Conservation (phyloP, 2,888 invertebrate genomes). For the Drosophila villosipedis region DNA sequence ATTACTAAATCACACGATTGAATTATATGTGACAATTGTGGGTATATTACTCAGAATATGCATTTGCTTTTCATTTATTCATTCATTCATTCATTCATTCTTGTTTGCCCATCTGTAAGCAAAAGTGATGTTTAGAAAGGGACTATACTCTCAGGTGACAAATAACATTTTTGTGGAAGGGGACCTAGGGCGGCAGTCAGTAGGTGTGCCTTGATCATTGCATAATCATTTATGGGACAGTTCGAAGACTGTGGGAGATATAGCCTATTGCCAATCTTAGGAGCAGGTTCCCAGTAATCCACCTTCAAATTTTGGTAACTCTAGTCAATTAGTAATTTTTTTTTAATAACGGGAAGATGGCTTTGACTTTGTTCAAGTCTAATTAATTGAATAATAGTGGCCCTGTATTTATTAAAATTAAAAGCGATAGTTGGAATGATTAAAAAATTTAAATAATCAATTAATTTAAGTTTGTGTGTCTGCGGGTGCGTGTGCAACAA, state of each 20-base stretch:
- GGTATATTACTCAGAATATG: background rate
- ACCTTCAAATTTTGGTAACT: background rate
- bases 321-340: no score
- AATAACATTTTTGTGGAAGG: background rate
- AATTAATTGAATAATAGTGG: background rate
- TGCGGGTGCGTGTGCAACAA: no score
- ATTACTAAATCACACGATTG: slow-evolving; percentile 11
- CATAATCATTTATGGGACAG: background rate
- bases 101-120: background rate
- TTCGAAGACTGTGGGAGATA: background rate
- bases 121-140: background rate
- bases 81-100: background rate
- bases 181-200: background rate
- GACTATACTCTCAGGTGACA: background rate
- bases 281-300: background rate
- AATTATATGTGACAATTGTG: slow-evolving; percentile 10
- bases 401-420: background rate
- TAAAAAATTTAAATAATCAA: background rate
- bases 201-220: background rate
- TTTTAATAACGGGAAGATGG: no score
- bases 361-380: background rate
- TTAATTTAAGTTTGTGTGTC: background rate
- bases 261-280: background rate
- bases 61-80: background rate
- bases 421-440: background rate